Percentiles rank a stretch among this genome's conserved stretches.
These are phyloP conservation scores for Macroramphosus scolopax DNA, from an alignment of 2,797 vertebrate genomes.

Conservation along the genomic window DNA sequence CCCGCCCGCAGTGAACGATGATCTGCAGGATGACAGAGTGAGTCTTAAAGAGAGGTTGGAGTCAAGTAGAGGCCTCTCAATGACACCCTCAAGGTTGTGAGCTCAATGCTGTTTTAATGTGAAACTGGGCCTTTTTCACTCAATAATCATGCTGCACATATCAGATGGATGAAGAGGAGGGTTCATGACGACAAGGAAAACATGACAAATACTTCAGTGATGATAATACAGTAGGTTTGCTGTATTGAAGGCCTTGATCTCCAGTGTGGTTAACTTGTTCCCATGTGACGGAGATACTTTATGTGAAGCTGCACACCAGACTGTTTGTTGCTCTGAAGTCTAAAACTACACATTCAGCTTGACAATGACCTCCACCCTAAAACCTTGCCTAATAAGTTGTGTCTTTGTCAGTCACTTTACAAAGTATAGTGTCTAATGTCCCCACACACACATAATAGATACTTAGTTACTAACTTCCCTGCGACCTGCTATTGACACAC, in stretches of 20 bases:
- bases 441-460: too few relatives aligned
- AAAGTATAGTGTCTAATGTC: too few relatives aligned
- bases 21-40: conserved; percentile 60
- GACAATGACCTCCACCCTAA: not conserved
- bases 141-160: conserved; percentile 22
- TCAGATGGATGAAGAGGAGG: conserved; percentile 11
- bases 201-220: conserved; percentile 11
- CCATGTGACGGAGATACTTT: conserved; percentile 6
- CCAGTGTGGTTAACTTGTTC: too few relatives aligned
- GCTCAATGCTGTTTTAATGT: conserved; percentile 55
- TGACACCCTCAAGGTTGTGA: conserved; percentile 71
- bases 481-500: too few relatives aligned
- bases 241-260: too few relatives aligned
- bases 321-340: conserved; percentile 21
- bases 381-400: too few relatives aligned
- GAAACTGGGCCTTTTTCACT: conserved; percentile 46
- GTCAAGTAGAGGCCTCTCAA: conserved; percentile 65
- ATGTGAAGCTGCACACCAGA: conserved; percentile 2
- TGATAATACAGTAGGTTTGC: conserved; percentile 4
- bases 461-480: too few relatives aligned
- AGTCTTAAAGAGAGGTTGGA: conserved; percentile 57
- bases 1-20: conserved; percentile 54
- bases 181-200: conserved; percentile 1
- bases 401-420: too few relatives aligned
- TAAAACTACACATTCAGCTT: conserved; percentile 36